Conservation (phyloP, 2,113 vertebrate species). For the Columbina picui region DNA sequence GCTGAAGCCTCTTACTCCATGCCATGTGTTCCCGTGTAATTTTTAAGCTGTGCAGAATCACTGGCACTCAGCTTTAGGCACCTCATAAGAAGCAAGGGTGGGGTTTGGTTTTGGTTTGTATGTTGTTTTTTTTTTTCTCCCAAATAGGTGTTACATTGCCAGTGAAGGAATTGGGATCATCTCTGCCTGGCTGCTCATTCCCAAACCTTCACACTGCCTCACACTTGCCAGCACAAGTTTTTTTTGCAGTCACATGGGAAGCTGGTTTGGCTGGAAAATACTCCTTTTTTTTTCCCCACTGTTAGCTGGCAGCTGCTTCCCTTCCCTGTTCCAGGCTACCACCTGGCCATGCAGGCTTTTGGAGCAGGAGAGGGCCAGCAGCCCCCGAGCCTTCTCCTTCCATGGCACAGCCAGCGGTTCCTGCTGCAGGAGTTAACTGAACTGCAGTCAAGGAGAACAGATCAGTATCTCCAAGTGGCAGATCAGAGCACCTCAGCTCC, state of each 20-base stretch:
- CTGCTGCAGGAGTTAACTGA: background rate
- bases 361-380: background rate
- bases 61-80: background rate
- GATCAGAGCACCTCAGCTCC: background rate
- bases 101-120: background rate
- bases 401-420: accelerated
- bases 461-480: background rate
- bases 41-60: background rate
- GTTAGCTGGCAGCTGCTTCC: background rate
- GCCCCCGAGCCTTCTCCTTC: background rate
- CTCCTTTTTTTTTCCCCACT: background rate
- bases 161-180: background rate
- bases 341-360: background rate
- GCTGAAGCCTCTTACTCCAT: background rate
- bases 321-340: accelerated
- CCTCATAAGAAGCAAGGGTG: background rate
- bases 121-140: background rate
- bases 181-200: background rate
- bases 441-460: background rate
- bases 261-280: background rate
- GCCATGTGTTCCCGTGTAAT: background rate
- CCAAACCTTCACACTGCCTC: background rate
- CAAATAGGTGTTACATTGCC: background rate
- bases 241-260: background rate
- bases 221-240: background rate